phyloP scores from a whole-genome alignment of 2,888 invertebrate species.

The Rhagonycha lutea region DNA sequence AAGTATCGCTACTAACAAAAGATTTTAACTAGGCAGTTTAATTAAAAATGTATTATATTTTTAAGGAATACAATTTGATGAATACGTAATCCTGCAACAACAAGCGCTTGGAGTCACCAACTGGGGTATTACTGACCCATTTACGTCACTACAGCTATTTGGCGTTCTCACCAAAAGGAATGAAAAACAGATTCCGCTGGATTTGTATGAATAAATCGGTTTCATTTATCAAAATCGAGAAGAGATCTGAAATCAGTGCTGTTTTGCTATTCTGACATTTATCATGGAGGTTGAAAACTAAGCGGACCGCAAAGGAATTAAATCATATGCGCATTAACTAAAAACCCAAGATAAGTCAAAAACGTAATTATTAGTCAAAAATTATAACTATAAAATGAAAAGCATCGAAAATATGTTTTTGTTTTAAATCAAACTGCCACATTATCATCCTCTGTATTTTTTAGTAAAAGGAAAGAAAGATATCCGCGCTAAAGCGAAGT shows the following conservation, averaged over 20 bases:
- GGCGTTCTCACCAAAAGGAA: background rate
- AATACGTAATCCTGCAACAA: background rate
- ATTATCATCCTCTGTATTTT: background rate
- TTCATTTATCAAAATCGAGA: background rate
- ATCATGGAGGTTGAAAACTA: background rate
- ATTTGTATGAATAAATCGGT: background rate
- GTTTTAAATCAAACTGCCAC: background rate
- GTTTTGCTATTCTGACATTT: background rate
- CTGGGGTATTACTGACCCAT: background rate
- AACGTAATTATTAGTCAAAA: background rate
- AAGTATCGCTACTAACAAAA: background rate
- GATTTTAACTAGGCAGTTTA: no score
- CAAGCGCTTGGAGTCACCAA: background rate
- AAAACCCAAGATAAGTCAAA: background rate
- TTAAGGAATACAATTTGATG: background rate
- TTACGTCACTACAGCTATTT: background rate
- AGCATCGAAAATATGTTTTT: background rate
- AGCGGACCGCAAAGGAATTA: background rate
- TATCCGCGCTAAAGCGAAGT: slow-evolving; percentile 19
- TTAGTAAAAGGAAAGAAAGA: slow-evolving; percentile 11
- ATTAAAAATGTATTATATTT: background rate
- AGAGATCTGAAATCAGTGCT: background rate
- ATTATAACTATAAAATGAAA: background rate
- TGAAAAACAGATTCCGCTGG: background rate
- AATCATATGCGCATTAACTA: background rate